phyloP scores from a whole-genome alignment of 2,797 vertebrate genomes.

The Alca torda region DNA sequence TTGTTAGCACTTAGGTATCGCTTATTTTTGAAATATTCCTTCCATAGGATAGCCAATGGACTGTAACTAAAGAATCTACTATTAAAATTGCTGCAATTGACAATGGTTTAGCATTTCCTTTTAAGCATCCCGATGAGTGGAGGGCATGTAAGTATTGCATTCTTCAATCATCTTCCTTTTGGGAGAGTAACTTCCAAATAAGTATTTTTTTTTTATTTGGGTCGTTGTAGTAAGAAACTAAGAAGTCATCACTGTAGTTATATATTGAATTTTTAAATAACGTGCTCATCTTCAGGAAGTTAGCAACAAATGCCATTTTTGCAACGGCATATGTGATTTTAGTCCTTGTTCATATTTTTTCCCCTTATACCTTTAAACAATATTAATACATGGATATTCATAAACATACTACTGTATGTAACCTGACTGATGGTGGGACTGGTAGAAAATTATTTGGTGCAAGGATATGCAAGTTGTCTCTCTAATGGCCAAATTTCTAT shows the following conservation, averaged over 20 bases:
- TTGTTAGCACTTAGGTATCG: not conserved
- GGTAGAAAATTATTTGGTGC: not conserved
- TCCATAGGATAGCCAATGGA: slow-evolving; percentile 84
- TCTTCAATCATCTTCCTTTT: not conserved
- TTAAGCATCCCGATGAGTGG: slow-evolving; percentile 99
- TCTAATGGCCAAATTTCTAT: not conserved
- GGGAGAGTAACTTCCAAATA: not conserved
- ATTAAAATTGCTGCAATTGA: slow-evolving; percentile 97
- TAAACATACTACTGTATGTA: not conserved
- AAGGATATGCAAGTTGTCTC: not conserved
- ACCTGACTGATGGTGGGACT: not conserved
- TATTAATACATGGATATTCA: not conserved
- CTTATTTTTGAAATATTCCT: not conserved
- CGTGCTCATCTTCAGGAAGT: not conserved
- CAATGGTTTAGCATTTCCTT: slow-evolving; percentile 97
- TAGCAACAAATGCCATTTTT: not conserved
- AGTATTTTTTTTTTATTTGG: not conserved
- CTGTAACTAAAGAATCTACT: slow-evolving; percentile 79
- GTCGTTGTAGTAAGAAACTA: not conserved
- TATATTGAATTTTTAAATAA: not conserved
- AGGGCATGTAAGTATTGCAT: slow-evolving; percentile 87
- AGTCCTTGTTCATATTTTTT: not conserved
- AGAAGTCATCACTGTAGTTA: not conserved
- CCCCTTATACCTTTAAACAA: not conserved
- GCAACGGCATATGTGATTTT: not conserved